Base-by-base conservation (phyloP, 1,140 invertebrate species). In the Platyscapa corneri region DNA sequence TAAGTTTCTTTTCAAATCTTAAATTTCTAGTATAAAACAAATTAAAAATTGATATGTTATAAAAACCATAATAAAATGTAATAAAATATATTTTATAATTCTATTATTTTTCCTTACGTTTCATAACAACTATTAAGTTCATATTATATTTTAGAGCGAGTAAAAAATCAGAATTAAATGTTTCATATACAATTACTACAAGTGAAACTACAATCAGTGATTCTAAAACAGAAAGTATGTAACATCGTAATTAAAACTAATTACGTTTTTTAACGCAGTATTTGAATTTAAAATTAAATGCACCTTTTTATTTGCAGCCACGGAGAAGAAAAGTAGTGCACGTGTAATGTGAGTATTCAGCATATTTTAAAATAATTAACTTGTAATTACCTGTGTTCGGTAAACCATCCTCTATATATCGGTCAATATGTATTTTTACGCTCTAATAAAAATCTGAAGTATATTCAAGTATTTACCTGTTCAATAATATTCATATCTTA, bases 101-200 rank as follows among this genome's bases (percentile, higher is more conserved):
- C 10, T 27, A 60, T 60, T 27, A 53, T 37, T 70, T 20, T 37
- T 1, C 37, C 20, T 5, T 23, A 0, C 78, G 8, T 10, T 37
- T 53, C 27, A 53, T 46, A 14, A 75, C 30, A 14, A 46, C 30
- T 46, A 60, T 84, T 49, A 53, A 42, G 70, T 65, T 82, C 67
- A 65, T 85, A 46, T 87, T 49, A n/a, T 87, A 64, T 89, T 88
- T 64, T 86, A 91, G 91, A 34, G 85, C 88, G 42, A 90, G 80
- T 64, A 89, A 86, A 65, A 88, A 87, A 76, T 86, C 72, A 12
- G 85, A 82, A 23, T n/a, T 86, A 32, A 87, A 86, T 82, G 89
- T 88, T 16, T 89, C 87, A 27, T 86, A 75, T 39, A 78, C 78
- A 46, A 49, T 20, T 56, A 49, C 39, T 42, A 72, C 42, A 60